Conservation (phyloP, 2,888 invertebrate genomes). For the Agriopis marginaria region DNA sequence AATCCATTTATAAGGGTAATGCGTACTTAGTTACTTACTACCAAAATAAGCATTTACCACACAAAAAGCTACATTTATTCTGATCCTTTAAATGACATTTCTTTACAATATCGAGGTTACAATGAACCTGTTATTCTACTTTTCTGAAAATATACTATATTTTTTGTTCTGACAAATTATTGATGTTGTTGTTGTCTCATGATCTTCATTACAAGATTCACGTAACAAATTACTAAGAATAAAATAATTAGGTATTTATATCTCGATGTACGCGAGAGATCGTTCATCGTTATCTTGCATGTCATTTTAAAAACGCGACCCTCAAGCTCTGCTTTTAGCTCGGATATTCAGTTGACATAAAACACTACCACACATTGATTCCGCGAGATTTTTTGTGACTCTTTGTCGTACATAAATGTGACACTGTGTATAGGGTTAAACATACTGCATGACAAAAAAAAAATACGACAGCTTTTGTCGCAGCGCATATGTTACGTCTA, state of each 20-base stretch:
- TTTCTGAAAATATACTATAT: neutral
- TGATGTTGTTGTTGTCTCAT: neutral
- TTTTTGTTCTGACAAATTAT: neutral
- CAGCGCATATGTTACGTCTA: too few species aligned
- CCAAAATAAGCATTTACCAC: constrained; percentile 6
- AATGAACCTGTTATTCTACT: neutral
- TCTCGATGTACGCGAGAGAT: constrained; percentile 3
- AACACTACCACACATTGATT: neutral
- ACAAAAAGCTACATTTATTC: neutral
- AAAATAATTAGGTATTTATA: neutral
- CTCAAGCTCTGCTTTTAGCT: neutral
- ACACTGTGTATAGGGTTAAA: too few species aligned
- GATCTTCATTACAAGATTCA: neutral
- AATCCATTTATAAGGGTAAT: constrained; percentile 18
- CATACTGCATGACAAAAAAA: too few species aligned
- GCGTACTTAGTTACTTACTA: neutral
- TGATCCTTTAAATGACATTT: neutral
- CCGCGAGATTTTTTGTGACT: neutral
- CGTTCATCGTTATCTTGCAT: constrained; percentile 15
- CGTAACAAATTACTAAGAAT: neutral
- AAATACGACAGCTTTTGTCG: too few species aligned
- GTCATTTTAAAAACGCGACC: neutral
- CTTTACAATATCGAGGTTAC: neutral
- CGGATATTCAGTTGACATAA: neutral
- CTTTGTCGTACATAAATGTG: too few species aligned